Conservation (phyloP, 2,797 vertebrate species). For the Poecilia velifera region DNA sequence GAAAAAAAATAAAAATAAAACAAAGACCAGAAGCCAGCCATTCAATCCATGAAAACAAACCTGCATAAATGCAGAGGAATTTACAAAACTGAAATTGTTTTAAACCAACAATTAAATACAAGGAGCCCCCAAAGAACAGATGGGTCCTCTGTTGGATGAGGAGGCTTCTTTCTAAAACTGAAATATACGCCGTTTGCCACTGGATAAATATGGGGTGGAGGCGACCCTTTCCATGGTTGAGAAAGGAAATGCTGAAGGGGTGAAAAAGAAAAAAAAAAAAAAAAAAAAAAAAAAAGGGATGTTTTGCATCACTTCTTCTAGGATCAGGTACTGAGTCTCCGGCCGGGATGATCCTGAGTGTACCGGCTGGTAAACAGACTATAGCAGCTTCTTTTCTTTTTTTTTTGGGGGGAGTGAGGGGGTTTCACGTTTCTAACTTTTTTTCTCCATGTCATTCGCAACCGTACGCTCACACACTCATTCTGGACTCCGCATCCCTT, state of each 20-base stretch:
- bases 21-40: conserved; percentile 65
- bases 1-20: conserved; percentile 44
- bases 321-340: conserved; percentile 76
- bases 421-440: conserved; percentile 63
- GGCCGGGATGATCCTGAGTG: conserved; percentile 85
- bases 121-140: conserved; percentile 79
- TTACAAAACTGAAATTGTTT: conserved; percentile 56
- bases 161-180: conserved; percentile 64
- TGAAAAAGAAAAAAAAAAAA: neutral
- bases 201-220: conserved; percentile 78
- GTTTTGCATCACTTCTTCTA: conserved; percentile 60
- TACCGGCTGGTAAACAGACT: conserved; percentile 81
- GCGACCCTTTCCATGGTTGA: conserved; percentile 68
- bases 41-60: conserved; percentile 75
- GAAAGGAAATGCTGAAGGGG: conserved; percentile 64
- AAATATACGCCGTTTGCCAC: conserved; percentile 43
- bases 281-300: conserved; percentile 51
- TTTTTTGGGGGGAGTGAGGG: neutral
- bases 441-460: conserved; percentile 50
- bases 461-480: conserved; percentile 30
- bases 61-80: neutral
- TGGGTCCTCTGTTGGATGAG: conserved; percentile 81
- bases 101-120: conserved; percentile 75
- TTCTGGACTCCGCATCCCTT: neutral
- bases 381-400: conserved; percentile 87